phyloP scores from a whole-genome alignment of 2,888 invertebrate species.

The Drosophila imparisetae region DNA sequence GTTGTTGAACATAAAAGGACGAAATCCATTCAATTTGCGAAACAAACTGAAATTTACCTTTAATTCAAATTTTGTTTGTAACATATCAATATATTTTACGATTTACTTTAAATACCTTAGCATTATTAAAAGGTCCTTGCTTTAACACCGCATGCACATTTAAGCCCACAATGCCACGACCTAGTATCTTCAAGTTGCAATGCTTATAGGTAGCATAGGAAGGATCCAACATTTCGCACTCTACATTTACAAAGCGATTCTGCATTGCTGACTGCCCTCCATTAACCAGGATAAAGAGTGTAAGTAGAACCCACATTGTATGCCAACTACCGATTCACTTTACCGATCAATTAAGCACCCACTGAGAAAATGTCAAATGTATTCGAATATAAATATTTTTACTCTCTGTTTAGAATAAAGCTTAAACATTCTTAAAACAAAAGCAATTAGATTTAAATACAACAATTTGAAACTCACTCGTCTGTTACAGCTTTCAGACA shows the following conservation, averaged over 20 bases:
- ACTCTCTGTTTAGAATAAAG: background rate
- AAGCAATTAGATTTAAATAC: background rate
- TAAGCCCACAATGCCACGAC: constrained; percentile 18
- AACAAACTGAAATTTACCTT: constrained; percentile 15
- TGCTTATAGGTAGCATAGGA: background rate
- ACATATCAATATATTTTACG: background rate
- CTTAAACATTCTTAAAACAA: constrained; percentile 53
- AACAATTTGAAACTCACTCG: background rate
- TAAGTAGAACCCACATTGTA: constrained; percentile 2
- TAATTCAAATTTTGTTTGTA: background rate
- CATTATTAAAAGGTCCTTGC: constrained; percentile 3
- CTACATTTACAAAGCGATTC: constrained; percentile 9
- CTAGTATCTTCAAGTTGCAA: constrained; percentile 18
- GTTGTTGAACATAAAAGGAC: constrained; percentile 12
- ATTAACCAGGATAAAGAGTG: background rate
- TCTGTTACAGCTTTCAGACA: no score
- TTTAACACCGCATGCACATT: constrained; percentile 10
- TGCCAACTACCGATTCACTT: background rate
- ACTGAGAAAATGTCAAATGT: background rate
- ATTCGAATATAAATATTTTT: no score
- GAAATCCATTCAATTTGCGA: constrained; percentile 1
- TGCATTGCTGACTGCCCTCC: background rate
- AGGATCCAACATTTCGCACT: constrained; percentile 25
- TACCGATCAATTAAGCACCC: background rate
- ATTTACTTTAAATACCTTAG: constrained; percentile 9